These are phyloP conservation scores for Sipha flava DNA, from an alignment of 1,140 invertebrate species.

Conservation along the genomic window DNA sequence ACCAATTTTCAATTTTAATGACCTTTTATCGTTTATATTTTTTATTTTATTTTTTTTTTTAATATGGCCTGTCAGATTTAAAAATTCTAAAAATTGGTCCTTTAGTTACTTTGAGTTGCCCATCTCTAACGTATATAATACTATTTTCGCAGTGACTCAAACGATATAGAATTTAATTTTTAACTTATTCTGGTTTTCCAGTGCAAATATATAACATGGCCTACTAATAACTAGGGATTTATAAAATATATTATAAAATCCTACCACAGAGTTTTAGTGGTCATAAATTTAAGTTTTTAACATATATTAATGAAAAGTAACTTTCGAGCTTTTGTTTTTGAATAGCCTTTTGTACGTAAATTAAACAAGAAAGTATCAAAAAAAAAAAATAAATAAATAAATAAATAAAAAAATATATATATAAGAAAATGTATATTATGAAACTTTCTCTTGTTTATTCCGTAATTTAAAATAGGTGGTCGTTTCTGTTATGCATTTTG, in stretches of 20 bases:
- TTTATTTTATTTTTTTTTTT: too few relatives aligned
- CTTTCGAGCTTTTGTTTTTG: background rate
- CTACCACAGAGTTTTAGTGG: background rate
- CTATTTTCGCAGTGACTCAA: too few relatives aligned
- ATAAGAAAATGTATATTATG: background rate
- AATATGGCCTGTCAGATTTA: too few relatives aligned
- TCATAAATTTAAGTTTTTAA: background rate
- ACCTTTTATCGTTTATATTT: too few relatives aligned
- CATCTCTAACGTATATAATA: too few relatives aligned
- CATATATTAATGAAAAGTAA: background rate
- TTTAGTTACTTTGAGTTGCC: too few relatives aligned
- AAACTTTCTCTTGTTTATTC: background rate
- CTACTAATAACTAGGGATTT: background rate
- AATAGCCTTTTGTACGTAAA: background rate
- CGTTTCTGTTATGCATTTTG: background rate
- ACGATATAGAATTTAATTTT: too few relatives aligned
- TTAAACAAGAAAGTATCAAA: background rate
- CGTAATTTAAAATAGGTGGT: background rate
- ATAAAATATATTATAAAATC: background rate
- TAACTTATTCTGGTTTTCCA: too few relatives aligned
- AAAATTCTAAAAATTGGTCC: too few relatives aligned
- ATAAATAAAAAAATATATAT: too few relatives aligned
- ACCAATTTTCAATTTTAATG: too few relatives aligned
- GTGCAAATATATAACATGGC: background rate
- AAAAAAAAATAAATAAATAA: too few relatives aligned